These are phyloP conservation scores for Brachyalestes nurse DNA, from an alignment of 2,797 vertebrate genomes.

Conservation along the genomic window DNA sequence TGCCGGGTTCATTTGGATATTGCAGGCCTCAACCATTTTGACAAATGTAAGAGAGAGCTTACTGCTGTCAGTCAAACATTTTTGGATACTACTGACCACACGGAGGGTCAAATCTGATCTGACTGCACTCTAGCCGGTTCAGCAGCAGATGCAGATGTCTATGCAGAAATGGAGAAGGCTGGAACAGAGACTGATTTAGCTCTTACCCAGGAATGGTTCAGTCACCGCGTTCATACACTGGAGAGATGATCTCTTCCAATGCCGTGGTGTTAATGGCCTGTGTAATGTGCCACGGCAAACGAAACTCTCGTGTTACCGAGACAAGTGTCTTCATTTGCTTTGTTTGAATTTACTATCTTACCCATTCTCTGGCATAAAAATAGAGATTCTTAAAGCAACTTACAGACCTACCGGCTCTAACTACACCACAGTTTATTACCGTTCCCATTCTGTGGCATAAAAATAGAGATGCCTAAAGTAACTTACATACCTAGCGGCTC, in stretches of 20 bases:
- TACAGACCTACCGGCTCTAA: not conserved
- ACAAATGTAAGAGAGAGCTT: constrained; percentile 1
- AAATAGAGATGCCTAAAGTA: no score
- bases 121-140: constrained; percentile 7
- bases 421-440: not conserved
- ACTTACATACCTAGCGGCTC: no score
- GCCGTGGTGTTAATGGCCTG: constrained; percentile 21
- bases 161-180: constrained; percentile 1
- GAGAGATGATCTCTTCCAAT: constrained; percentile 21
- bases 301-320: constrained; percentile 19
- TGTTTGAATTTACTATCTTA: not conserved
- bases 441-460: no score
- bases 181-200: constrained; percentile 18
- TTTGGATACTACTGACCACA: not conserved
- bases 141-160: not conserved
- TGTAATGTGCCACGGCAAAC: constrained; percentile 24
- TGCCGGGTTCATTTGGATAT: no score
- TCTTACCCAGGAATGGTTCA: constrained; percentile 8
- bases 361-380: not conserved
- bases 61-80: not conserved
- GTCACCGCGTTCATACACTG: constrained; percentile 16
- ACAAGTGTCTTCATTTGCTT: constrained; percentile 10
- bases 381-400: not conserved
- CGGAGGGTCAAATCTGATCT: not conserved
- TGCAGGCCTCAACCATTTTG: not conserved